These are phyloP conservation scores for Drosophila austrosaltans DNA, from an alignment of 2,888 invertebrate genomes.

Conservation along the genomic window DNA sequence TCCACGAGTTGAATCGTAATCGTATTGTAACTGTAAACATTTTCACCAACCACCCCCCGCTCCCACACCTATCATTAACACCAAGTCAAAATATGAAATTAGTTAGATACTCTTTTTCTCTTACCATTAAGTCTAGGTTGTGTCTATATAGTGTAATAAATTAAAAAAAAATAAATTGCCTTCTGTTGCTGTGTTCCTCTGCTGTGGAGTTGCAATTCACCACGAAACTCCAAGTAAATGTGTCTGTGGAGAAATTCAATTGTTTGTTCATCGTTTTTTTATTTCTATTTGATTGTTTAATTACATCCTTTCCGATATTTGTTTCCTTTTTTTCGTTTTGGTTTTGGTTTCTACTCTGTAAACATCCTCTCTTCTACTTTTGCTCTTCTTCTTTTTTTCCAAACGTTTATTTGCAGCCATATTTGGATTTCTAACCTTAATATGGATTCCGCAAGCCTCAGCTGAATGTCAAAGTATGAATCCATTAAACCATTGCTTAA, in stretches of 20 bases:
- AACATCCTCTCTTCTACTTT: conserved; percentile 56
- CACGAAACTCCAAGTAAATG: background rate
- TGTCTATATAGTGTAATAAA: conserved; percentile 3
- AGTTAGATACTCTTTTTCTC: conserved; percentile 1
- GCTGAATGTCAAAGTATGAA: conserved; percentile 87
- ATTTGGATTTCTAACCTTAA: conserved; percentile 83
- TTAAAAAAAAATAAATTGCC: background rate
- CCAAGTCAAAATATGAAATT: background rate
- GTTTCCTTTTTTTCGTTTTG: conserved; percentile 36
- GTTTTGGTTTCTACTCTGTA: conserved; percentile 50
- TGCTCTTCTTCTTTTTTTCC: conserved; percentile 68
- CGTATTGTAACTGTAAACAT: conserved; percentile 8
- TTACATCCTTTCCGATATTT: background rate
- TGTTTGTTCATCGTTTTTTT: background rate
- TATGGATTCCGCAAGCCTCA: conserved; percentile 84
- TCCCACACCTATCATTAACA: background rate
- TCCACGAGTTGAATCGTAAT: background rate
- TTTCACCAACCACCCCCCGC: background rate
- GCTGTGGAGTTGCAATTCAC: conserved; percentile 1
- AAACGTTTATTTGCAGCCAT: conserved; percentile 82
- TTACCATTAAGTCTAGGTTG: background rate
- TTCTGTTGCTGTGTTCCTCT: conserved; percentile 11
- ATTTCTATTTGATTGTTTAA: too few species aligned
- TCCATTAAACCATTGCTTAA: conserved; percentile 71
- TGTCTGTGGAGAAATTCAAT: background rate